phyloP scores from a whole-genome alignment of 2,113 vertebrate species.

The Macquaria australasica region DNA sequence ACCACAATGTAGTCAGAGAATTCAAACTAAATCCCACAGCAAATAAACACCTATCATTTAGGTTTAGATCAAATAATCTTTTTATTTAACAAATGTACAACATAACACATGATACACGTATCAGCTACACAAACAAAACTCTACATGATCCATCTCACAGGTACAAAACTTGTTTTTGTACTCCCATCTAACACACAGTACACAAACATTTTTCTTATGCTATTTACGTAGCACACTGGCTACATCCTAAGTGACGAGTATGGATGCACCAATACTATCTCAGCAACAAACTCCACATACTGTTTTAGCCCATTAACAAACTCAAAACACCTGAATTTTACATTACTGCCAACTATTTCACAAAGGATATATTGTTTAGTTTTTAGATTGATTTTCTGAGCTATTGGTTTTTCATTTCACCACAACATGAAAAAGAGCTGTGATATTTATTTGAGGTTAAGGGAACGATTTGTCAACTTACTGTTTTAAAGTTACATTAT shows the following conservation, averaged over 20 bases:
- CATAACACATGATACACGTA: slow-evolving; percentile 62
- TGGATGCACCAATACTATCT: slow-evolving; percentile 38
- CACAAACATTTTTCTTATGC: slow-evolving; percentile 39
- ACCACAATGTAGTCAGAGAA: too few species aligned
- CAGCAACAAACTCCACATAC: slow-evolving; percentile 13
- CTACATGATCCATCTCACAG: slow-evolving; percentile 53
- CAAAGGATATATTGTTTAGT: not conserved
- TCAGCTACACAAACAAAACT: slow-evolving; percentile 59
- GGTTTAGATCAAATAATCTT: slow-evolving; percentile 65
- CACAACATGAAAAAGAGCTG: not conserved
- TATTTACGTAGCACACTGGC: slow-evolving; percentile 29
- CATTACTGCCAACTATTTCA: not conserved
- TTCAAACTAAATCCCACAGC: not conserved
- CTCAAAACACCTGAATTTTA: not conserved
- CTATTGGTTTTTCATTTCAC: not conserved
- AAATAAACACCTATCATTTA: not conserved
- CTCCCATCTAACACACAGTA: slow-evolving; percentile 52
- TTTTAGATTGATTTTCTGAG: not conserved
- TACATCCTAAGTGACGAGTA: slow-evolving; percentile 39
- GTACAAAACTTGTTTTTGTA: slow-evolving; percentile 65
- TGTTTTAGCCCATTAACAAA: slow-evolving; percentile 25
- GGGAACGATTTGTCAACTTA: not conserved
- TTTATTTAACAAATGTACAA: slow-evolving; percentile 84
- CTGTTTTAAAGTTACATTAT: too few species aligned
- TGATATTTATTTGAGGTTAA: not conserved